Evolutionary conservation across 2,113 vertebrate genomes (phyloP), one percentile per base, ranked within the genome.

Genomic region (Chaetodon auriga): DNA sequence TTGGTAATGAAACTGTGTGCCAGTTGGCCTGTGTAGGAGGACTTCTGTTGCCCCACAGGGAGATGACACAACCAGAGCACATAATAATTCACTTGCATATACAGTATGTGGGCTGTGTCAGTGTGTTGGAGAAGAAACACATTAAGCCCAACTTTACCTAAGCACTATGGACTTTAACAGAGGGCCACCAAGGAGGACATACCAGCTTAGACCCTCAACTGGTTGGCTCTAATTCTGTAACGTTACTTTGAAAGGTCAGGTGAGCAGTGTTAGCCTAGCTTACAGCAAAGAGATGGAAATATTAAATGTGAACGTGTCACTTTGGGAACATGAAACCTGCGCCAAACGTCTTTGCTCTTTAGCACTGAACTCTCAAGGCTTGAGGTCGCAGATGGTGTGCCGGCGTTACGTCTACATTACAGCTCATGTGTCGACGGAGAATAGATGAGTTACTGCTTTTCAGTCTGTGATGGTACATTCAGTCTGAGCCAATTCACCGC

Each of bases 1-100:
- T 81, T 68, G 84, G 78, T 88, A 78, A 87, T 61, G 82, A 80
- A 89, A 72, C 38, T 68, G 46, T 68, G 46, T 81, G 88, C 88
- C 89, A 90, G 83, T 92, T 88, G 84, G 81, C 87, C 82, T 75
- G 55, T 66, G 81, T 87, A 36, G 85, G 82, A 82, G 78, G 78
- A 83, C 86, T 89, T 89, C 49, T 90, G 87, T 88, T 90, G 83
- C 81, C 88, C 82, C 64, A 80, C 77, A 62, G 88, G 89, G 87
- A 75, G 70, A 81, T 58, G 85, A 88, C 81, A 71, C 78, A 85
- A 82, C 62, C 82, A 78, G 68, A 86, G 75, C 84, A 78, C 68
- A 54, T 61, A 57, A 68, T 75, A 81, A 80, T 78, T 89, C 82
- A 72, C 79, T 70, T 11, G 41, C 58, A 54, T 75, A 7, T 66